Percentiles rank a stretch among this genome's conserved stretches.
These are phyloP conservation scores for Eustalomyia histrio DNA, from an alignment of 2,888 invertebrate species.

Conservation along the genomic window DNA sequence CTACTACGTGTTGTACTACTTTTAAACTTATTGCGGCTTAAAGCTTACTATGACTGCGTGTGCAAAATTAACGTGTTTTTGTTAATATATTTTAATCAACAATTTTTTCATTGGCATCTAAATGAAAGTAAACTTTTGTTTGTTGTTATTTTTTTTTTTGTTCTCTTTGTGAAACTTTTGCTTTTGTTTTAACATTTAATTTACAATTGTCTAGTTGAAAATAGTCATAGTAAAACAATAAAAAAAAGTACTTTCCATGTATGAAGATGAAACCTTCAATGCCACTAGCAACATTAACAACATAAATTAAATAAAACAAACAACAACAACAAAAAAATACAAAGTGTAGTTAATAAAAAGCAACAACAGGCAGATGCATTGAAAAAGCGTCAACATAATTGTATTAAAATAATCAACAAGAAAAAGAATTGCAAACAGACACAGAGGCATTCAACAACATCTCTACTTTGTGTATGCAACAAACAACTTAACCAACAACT, in stretches of 20 bases:
- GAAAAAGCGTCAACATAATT: conserved; percentile 57
- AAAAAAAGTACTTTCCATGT: not conserved
- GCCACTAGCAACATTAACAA: not conserved
- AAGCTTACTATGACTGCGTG: not conserved
- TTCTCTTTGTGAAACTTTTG: conserved; percentile 39
- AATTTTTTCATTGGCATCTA: conserved; percentile 19
- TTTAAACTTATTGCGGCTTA: too few relatives aligned
- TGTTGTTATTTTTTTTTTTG: conserved; percentile 7
- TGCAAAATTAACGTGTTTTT: conserved; percentile 43
- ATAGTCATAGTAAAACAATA: conserved; percentile 11
- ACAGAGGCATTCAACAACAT: not conserved
- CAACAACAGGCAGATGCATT: conserved; percentile 42
- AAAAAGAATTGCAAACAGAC: conserved; percentile 3
- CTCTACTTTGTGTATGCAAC: conserved; percentile 5
- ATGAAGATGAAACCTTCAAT: not conserved
- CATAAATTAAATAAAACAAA: conserved; percentile 9
- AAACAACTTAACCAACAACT: conserved; percentile 50
- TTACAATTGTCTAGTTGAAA: conserved; percentile 8
- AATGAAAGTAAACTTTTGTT: conserved; percentile 51
- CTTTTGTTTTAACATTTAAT: conserved; percentile 28
- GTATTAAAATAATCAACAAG: conserved; percentile 28
- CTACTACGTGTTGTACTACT: too few relatives aligned
- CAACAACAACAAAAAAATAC: too few relatives aligned
- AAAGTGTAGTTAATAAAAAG: not conserved
- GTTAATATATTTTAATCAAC: conserved; percentile 27